Base-by-base conservation (phyloP, 2,888 invertebrate species). In the Dendrolimus houi region DNA sequence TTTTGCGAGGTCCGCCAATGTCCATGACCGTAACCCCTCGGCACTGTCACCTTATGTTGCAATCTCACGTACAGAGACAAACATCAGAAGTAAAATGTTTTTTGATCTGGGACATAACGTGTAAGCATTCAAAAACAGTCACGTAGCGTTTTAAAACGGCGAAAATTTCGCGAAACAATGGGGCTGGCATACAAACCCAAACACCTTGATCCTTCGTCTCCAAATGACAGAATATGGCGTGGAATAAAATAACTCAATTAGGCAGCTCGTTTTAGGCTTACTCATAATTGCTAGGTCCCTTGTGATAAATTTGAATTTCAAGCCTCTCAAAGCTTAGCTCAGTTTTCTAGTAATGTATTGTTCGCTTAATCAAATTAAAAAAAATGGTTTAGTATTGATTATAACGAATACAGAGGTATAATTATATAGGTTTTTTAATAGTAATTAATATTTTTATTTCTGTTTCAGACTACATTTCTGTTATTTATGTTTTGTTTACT, bases 41-140 rank as follows among this genome's bases (percentile, higher is more conserved):
- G 47, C 71, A 67, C 65, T 65, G 68, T 62, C 66, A 75, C 70
- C 69, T 80, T 77, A 72, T 64, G 77, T 75, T 81, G 71, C 74
- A 75, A 74, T 71, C 78, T 77, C 84, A 85, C 85, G 85, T 86
- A 75, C 79, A 64, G 63, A 81, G 81, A 86, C 85, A 85, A 82
- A 70, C 77, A 81, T 81, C 83, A 79, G 69, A 78, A 81, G 77
- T 78, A 83, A 84, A 83, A 82, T 77, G 78, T 81, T 77, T 77
- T 83, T 83, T 83, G 81, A 85, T 85, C 82, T 81, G 76, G 81
- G 77, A 74, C 82, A 75, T 68, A 74, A 81, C 85, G 81, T 83
- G 83, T 74, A 70, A 74, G 77, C 66, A 81, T 81, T 84, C 72
- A 67, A 73, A 80, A 80, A 77, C 74, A 68, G 72, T 70, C 69